Evolutionary conservation across 1,140 invertebrate genomes (phyloP), one percentile per base, ranked within the genome.

Genomic region (Dendrolimus punctatus): DNA sequence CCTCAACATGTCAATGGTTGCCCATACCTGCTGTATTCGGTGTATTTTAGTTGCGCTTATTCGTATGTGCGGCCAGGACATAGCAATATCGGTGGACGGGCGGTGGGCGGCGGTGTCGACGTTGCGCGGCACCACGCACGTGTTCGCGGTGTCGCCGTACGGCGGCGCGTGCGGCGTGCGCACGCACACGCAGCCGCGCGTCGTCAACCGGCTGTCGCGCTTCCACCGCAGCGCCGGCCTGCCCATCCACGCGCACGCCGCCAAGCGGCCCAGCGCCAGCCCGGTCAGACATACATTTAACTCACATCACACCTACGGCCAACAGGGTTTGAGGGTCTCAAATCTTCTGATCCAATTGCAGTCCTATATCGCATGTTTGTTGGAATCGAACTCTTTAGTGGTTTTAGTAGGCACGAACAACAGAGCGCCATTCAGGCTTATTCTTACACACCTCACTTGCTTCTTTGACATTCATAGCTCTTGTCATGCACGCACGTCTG

Each of bases 61-160:
- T 8, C 23, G 43, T 45, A 1, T 44, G n/a, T 7, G 2, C 23
- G 43, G 2, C 5, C 89, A 96, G 88, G 94, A 98, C 71, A 95
- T 98, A 80, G 90, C 92, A 49, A 95, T 96, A 80, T 96, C 96
- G 6, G 88, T 92, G 55, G 98, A 99, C 85, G 96, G 95, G 44
- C 92, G 98, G 49, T 99, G 98, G 98, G 93, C 97, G 6, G 95
- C 97, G 8, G 92, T 99, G 1, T 96, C 95, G 37, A 99, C 98
- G 5, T 89, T 98, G 61, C 92, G 98, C 58, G 98, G 98, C 54
- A 99, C 98, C 3, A 98, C 97, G 9, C 98, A 99, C 80, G 93
- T 99, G 46, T 99, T 99, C 88, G 96, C 98, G 1, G 93, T 99
- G 6, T 97, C 96, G 36, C 95, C 97, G n/a, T 99, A 99, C 79